Conservation (phyloP, 2,797 vertebrate genomes). For the Fistularia commersonii region DNA sequence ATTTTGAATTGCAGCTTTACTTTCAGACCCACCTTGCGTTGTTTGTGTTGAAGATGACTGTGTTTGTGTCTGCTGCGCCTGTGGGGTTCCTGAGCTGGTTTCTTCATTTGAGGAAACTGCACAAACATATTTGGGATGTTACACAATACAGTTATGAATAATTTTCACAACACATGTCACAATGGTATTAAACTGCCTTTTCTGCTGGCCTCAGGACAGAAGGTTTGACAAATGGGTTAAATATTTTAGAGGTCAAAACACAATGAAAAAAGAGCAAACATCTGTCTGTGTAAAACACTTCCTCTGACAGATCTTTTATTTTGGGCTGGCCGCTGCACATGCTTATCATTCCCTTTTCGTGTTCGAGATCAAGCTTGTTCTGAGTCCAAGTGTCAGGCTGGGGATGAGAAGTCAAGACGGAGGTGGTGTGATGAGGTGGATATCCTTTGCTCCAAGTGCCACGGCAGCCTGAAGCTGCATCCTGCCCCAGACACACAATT, state of each 20-base stretch:
- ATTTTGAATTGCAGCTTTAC: no score
- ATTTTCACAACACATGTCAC: no score
- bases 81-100: no score
- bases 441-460: constrained; percentile 46
- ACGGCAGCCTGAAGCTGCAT: constrained; percentile 60
- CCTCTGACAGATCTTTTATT: constrained; percentile 27
- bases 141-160: no score
- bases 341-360: constrained; percentile 38
- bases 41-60: no score
- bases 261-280: not conserved
- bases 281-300: constrained; percentile 20
- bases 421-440: constrained; percentile 29
- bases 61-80: no score
- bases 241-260: not conserved
- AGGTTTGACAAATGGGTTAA: no score
- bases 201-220: no score
- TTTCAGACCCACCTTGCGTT: no score
- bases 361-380: not conserved
- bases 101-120: no score
- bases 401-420: constrained; percentile 24
- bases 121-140: no score
- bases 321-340: constrained; percentile 10
- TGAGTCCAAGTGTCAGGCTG: constrained; percentile 17
- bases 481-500: constrained; percentile 55
- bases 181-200: no score